Evolutionary conservation across 2,797 vertebrate species (phyloP).

Genomic region (Erethizon dorsatum): DNA sequence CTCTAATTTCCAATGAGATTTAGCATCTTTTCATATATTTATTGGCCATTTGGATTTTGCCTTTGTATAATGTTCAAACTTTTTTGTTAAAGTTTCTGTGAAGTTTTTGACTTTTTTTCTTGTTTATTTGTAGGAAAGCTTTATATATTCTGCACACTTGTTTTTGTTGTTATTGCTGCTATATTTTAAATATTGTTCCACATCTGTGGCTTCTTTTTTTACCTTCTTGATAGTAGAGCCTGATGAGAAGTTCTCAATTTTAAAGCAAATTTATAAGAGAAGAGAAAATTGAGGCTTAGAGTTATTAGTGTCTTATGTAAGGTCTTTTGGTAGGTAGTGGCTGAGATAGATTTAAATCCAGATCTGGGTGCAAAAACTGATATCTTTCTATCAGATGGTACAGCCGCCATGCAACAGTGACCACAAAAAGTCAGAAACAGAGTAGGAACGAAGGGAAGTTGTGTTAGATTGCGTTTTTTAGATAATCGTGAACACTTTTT

Average conservation of each 20-base stretch:
- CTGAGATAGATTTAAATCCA: slow-evolving; percentile 55
- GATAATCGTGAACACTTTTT: neutral
- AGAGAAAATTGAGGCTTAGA: neutral
- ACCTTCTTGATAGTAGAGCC: neutral
- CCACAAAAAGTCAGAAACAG: neutral
- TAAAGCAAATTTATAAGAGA: slow-evolving; percentile 19
- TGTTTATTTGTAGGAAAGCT: slow-evolving; percentile 23
- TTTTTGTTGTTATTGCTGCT: neutral
- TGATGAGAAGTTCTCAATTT: slow-evolving; percentile 20
- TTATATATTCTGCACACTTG: neutral
- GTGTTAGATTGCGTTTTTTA: slow-evolving; percentile 5
- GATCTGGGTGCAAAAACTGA: slow-evolving; percentile 35
- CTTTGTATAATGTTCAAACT: neutral
- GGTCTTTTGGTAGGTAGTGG: neutral
- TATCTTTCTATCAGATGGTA: neutral
- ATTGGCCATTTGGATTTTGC: slow-evolving; percentile 50
- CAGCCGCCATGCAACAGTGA: neutral
- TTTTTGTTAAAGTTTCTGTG: slow-evolving; percentile 24
- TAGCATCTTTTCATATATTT: slow-evolving; percentile 26
- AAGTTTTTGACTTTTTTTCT: neutral
- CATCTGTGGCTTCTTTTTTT: neutral
- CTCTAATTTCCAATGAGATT: slow-evolving; percentile 32
- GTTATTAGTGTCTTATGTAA: neutral
- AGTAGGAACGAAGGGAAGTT: slow-evolving; percentile 29
- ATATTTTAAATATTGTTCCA: slow-evolving; percentile 8